Percentiles rank a stretch among this genome's conserved stretches.
Evolutionary conservation across 2,113 vertebrate genomes (phyloP).

Genomic region (Brienomyrus longianalis): DNA sequence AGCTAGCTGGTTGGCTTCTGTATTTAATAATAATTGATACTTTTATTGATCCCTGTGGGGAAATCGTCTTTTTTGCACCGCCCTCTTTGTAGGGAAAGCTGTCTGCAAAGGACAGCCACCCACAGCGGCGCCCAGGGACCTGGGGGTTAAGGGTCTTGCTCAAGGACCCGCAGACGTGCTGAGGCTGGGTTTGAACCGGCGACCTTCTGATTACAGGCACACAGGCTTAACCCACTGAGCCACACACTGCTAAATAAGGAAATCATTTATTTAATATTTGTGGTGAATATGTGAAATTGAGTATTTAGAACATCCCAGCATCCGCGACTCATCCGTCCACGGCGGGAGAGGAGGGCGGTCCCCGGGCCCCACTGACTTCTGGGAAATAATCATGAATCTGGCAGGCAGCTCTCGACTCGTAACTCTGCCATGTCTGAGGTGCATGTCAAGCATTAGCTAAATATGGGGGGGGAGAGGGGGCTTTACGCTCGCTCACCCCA

Average conservation of each 20-base stretch:
- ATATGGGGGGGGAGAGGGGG: slow-evolving; percentile 25
- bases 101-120: too few species aligned
- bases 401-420: slow-evolving; percentile 20
- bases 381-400: slow-evolving; percentile 21
- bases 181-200: too few species aligned
- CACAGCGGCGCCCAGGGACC: too few species aligned
- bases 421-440: slow-evolving; percentile 19
- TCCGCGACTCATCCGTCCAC: slow-evolving; percentile 11
- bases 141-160: too few species aligned
- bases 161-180: too few species aligned
- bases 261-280: not conserved
- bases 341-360: slow-evolving; percentile 5
- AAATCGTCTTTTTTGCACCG: too few species aligned
- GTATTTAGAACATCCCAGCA: not conserved
- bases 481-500: slow-evolving; percentile 14
- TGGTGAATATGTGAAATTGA: not conserved
- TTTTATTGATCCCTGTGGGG: too few species aligned
- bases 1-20: not conserved
- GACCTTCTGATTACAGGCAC: too few species aligned
- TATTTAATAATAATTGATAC: too few species aligned
- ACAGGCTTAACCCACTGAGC: too few species aligned
- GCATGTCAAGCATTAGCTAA: slow-evolving; percentile 26
- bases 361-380: slow-evolving; percentile 14
- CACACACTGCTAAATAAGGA: not conserved
- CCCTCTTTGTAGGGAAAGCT: too few species aligned